Evolutionary conservation across 2,888 invertebrate species (phyloP), one percentile per base, ranked within the genome.

Genomic region (Euproctis similis): DNA sequence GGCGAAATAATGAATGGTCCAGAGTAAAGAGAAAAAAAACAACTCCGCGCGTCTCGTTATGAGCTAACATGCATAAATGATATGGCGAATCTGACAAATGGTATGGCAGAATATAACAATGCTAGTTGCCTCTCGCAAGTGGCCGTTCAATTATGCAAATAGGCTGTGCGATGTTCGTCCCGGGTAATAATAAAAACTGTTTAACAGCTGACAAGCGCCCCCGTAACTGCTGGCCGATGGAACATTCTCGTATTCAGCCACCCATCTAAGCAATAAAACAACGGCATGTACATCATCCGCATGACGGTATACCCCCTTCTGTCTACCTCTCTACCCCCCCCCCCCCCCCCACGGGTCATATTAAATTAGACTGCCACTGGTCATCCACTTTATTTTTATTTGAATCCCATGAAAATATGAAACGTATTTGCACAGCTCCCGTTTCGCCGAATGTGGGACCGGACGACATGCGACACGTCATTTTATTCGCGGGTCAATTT

Each of bases 111-210:
- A 70, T 77, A 78, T 84, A 84, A 84, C 84, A 84, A 84, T 77
- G 82, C 68, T 75, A 75, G 78, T 75, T n/a, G 73, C 65, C 66
- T 78, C 74, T n/a, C n/a, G n/a, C 71, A 78, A 82, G 81, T 82
- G 78, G 72, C 72, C 77, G 77, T 85, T 85, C 84, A 85, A 85
- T 85, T 85, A 85, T 85, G 85, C 82, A 85, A 85, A 85, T 85
- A 75, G 75, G 66, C 73, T 67, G 69, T 46, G 61, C 75, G 61
- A 73, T 74, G 75, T 71, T 69, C 71, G 73, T 72, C 76, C 73
- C n/a, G n/a, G 58, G 71, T 74, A 74, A 81, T 81, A 82, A 82
- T 77, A 78, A 76, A n/a, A 82, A 82, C 80, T 81, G 77, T 81
- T 81, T 77, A 82, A 80, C 81, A 82, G 78, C 78, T 81, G 77